Conservation (phyloP, 2,113 vertebrate species). For the Synodontis membranacea region DNA sequence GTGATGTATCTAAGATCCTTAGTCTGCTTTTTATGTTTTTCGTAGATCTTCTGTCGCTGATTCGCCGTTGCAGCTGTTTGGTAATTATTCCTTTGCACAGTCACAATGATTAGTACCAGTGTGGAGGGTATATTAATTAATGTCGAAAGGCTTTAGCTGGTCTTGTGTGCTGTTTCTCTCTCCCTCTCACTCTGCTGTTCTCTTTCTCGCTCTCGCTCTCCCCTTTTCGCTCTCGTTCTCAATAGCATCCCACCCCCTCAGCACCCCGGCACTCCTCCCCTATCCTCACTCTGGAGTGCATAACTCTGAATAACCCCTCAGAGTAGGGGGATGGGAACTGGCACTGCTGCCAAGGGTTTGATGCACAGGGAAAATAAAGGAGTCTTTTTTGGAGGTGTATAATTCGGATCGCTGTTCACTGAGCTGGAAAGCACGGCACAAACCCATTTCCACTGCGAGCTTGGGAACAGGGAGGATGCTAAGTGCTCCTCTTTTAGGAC, state of each 20-base stretch:
- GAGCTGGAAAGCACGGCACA: constrained; percentile 52
- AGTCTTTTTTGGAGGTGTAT: constrained; percentile 57
- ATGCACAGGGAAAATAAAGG: constrained; percentile 47
- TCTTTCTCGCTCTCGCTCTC: not conserved
- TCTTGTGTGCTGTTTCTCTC: constrained; percentile 7
- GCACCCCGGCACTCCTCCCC: constrained; percentile 14
- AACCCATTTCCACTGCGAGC: constrained; percentile 52
- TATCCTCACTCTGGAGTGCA: constrained; percentile 34
- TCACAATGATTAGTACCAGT: constrained; percentile 54
- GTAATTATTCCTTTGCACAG: constrained; percentile 46
- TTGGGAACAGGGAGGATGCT: constrained; percentile 29
- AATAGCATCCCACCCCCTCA: not conserved
- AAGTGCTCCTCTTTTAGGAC: constrained; percentile 26
- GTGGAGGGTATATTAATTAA: constrained; percentile 57
- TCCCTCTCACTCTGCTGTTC: not conserved
- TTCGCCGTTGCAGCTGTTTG: constrained; percentile 38
- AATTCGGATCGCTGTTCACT: constrained; percentile 57
- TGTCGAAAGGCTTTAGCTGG: constrained; percentile 44
- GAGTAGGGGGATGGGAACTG: constrained; percentile 48
- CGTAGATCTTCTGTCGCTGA: not conserved
- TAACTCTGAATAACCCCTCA: constrained; percentile 46
- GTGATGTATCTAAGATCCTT: constrained; percentile 14
- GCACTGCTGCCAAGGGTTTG: constrained; percentile 44
- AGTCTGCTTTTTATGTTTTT: not conserved
- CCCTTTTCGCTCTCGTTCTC: constrained; percentile 6